Conservation (phyloP, 2,797 vertebrate species). For the Spheniscus humboldti region DNA sequence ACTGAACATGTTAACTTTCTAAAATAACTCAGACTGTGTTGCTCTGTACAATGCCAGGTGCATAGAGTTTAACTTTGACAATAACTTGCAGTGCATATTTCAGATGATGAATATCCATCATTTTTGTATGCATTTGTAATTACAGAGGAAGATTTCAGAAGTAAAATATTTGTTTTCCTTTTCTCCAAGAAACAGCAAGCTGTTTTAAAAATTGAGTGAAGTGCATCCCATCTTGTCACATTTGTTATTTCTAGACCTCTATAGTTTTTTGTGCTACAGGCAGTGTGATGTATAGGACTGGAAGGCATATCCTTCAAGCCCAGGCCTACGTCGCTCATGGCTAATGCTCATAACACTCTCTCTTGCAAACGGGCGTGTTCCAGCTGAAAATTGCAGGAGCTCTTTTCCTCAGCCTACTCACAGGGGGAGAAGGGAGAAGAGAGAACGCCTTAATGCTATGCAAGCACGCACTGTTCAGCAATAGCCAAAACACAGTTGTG, state of each 20-base stretch:
- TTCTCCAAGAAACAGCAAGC: background rate
- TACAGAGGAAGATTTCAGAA: constrained; percentile 27
- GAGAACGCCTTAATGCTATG: background rate
- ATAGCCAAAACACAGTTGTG: background rate
- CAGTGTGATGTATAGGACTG: background rate
- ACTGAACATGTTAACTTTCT: background rate
- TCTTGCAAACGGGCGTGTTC: background rate
- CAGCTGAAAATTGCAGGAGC: background rate
- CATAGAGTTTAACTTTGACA: background rate
- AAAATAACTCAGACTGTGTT: background rate
- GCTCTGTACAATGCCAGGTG: background rate
- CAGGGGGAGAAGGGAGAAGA: background rate
- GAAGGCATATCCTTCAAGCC: background rate
- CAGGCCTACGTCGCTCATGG: background rate
- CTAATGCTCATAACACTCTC: background rate
- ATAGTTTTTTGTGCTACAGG: background rate
- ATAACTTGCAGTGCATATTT: constrained; percentile 4
- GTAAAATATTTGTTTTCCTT: background rate
- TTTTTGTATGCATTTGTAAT: constrained; percentile 33
- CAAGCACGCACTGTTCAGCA: background rate
- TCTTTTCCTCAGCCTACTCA: background rate
- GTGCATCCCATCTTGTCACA: no score
- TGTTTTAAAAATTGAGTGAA: background rate
- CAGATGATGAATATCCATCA: background rate
- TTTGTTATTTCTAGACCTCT: background rate